Percentiles rank a stretch among this genome's conserved stretches.
Conservation (phyloP, 2,888 invertebrate genomes). For the Agrotis exclamationis region DNA sequence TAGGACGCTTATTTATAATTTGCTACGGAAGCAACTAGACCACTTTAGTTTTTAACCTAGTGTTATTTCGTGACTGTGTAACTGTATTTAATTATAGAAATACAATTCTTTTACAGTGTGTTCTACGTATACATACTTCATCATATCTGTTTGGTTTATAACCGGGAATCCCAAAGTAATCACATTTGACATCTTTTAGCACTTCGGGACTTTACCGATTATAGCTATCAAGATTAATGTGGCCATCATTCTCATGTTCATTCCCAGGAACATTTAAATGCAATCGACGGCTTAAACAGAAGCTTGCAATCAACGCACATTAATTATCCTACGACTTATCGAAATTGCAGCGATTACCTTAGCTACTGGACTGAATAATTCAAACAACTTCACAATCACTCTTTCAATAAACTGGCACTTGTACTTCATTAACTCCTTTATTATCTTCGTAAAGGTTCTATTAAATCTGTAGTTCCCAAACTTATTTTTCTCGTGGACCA, state of each 20-base stretch:
- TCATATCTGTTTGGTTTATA: neutral
- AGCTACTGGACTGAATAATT: slow-evolving; percentile 36
- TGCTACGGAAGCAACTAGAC: slow-evolving; percentile 39
- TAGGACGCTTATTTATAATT: slow-evolving; percentile 44
- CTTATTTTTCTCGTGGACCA: too few species aligned
- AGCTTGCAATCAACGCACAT: slow-evolving; percentile 42
- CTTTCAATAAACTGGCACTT: slow-evolving; percentile 32
- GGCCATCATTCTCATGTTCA: slow-evolving; percentile 9
- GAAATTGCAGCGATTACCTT: slow-evolving; percentile 34
- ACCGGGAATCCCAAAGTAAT: slow-evolving; percentile 22
- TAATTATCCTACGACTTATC: slow-evolving; percentile 33
- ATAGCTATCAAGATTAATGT: slow-evolving; percentile 11
- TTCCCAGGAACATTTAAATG: slow-evolving; percentile 30
- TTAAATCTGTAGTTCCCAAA: too few species aligned
- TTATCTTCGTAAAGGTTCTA: slow-evolving; percentile 16
- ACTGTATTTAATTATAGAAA: slow-evolving; percentile 54
- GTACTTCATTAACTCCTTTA: slow-evolving; percentile 35
- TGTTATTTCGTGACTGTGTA: slow-evolving; percentile 38
- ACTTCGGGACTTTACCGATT: slow-evolving; percentile 28
- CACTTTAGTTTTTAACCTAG: slow-evolving; percentile 36
- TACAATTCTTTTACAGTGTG: slow-evolving; percentile 16
- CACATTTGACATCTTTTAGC: neutral
- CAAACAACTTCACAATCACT: slow-evolving; percentile 33
- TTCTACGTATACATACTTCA: slow-evolving; percentile 4
- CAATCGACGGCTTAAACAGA: slow-evolving; percentile 24